A percentile compares a stretch with the other conserved stretches of the same genome.
Evolutionary conservation across 2,888 invertebrate genomes (phyloP).

Genomic region (Salpingus planirostris): DNA sequence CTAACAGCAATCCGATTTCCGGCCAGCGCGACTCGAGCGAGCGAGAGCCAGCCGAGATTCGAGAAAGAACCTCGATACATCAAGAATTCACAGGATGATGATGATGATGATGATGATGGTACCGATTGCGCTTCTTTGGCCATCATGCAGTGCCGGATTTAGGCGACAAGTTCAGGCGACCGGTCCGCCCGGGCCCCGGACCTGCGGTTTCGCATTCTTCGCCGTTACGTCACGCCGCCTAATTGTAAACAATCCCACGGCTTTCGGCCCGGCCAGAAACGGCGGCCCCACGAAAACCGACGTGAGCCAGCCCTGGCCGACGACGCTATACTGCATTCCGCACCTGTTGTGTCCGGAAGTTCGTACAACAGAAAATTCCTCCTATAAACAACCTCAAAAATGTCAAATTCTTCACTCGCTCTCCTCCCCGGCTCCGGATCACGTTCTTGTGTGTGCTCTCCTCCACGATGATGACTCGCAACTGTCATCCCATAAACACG

Average conservation of each 20-base stretch:
- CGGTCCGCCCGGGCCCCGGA: no score
- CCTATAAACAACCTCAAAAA: slow-evolving; percentile 8
- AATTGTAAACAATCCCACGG: slow-evolving; percentile 6
- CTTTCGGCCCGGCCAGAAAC: slow-evolving; percentile 2
- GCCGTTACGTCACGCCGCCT: slow-evolving; percentile 6
- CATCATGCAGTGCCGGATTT: slow-evolving; percentile 12
- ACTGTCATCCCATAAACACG: no score
- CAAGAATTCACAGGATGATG: no score
- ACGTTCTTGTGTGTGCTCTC: no score
- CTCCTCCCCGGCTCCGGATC: no score
- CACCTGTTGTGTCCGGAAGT: slow-evolving; percentile 22
- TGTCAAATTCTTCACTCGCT: no score
- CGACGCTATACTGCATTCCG: slow-evolving; percentile 19
- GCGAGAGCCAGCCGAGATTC: no score
- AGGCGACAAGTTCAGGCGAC: slow-evolving; percentile 7
- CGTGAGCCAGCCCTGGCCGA: no score
- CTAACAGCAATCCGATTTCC: slow-evolving; percentile 25
- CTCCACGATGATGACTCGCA: no score
- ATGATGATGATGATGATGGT: slow-evolving; percentile 7
- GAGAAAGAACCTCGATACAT: slow-evolving; percentile 13
- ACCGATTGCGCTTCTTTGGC: no score
- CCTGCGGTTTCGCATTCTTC: slow-evolving; percentile 12
- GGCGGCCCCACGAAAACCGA: no score
- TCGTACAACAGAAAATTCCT: slow-evolving; percentile 21
- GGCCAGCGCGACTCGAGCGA: slow-evolving; percentile 21